These are phyloP conservation scores for Sisor rabdophorus DNA, from an alignment of 2,113 vertebrate genomes.

Conservation along the genomic window DNA sequence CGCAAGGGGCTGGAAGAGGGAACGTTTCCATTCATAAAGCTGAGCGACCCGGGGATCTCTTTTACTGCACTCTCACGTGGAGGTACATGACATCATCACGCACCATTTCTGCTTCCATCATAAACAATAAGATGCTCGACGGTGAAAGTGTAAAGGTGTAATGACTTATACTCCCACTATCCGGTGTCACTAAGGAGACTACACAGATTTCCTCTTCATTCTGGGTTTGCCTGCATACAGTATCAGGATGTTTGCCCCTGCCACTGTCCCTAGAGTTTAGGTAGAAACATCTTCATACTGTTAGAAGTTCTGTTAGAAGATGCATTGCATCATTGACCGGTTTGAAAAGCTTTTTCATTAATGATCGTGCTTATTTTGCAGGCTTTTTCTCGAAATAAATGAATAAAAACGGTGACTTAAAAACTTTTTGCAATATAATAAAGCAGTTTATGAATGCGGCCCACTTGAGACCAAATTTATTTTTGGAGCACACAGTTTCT, in stretches of 20 bases:
- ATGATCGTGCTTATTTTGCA: background rate
- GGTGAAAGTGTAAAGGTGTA: background rate
- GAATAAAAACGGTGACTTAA: too few species aligned
- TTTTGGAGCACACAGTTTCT: background rate
- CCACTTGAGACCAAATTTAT: background rate
- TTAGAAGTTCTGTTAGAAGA: background rate
- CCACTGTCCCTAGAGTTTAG: background rate
- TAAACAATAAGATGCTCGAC: background rate
- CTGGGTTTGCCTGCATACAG: background rate
- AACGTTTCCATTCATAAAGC: conserved; percentile 81
- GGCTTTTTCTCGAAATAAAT: background rate
- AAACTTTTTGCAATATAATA: too few species aligned
- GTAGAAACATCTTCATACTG: background rate
- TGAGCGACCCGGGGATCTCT: conserved; percentile 86
- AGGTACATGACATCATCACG: conserved; percentile 64
- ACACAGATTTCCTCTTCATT: background rate
- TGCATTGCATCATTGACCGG: too few species aligned
- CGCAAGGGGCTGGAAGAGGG: conserved; percentile 74
- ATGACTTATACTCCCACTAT: background rate
- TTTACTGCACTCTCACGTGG: conserved; percentile 77
- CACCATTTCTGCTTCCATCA: background rate
- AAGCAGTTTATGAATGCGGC: background rate
- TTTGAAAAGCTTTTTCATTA: background rate
- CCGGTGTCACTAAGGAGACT: background rate
- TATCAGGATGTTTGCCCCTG: background rate